phyloP scores from a whole-genome alignment of 2,888 invertebrate genomes.

The Melitaea athalia region DNA sequence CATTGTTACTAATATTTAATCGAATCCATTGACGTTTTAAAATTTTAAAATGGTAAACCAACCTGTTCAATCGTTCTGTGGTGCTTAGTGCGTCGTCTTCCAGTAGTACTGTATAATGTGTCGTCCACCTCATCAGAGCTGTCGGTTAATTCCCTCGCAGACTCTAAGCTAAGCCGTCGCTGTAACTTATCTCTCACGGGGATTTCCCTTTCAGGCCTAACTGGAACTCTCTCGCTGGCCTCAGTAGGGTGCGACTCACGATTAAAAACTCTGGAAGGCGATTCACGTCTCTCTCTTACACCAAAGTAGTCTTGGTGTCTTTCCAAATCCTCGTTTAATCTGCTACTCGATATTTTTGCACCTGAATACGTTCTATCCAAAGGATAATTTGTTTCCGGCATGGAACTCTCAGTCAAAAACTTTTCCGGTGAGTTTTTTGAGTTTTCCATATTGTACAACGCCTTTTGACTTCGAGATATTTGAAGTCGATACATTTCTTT shows the following conservation, averaged over 20 bases:
- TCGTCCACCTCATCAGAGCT: conserved; percentile 86
- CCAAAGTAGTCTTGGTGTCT: conserved; percentile 71
- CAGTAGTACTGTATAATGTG: conserved; percentile 79
- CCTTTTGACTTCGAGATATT: conserved; percentile 78
- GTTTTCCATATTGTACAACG: conserved; percentile 75
- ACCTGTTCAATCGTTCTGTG: conserved; percentile 86
- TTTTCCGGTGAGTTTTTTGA: conserved; percentile 71
- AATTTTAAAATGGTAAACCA: conserved; percentile 26
- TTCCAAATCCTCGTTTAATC: conserved; percentile 74
- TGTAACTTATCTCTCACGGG: conserved; percentile 74
- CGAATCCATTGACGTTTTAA: not conserved
- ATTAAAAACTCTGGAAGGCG: conserved; percentile 63
- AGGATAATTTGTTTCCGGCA: conserved; percentile 75
- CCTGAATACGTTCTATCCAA: conserved; percentile 74
- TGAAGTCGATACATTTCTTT: conserved; percentile 80
- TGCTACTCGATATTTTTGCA: conserved; percentile 72
- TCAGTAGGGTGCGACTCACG: conserved; percentile 70
- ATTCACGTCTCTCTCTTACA: conserved; percentile 62
- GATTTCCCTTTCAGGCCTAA: conserved; percentile 57
- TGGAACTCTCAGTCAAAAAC: conserved; percentile 62
- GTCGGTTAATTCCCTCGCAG: conserved; percentile 87
- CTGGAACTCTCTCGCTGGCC: conserved; percentile 65
- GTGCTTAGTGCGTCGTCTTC: conserved; percentile 80
- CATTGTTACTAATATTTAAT: not conserved
- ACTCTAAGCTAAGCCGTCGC: conserved; percentile 87